These are phyloP conservation scores for Pollenia amentaria DNA, from an alignment of 2,888 invertebrate genomes.

Conservation along the genomic window DNA sequence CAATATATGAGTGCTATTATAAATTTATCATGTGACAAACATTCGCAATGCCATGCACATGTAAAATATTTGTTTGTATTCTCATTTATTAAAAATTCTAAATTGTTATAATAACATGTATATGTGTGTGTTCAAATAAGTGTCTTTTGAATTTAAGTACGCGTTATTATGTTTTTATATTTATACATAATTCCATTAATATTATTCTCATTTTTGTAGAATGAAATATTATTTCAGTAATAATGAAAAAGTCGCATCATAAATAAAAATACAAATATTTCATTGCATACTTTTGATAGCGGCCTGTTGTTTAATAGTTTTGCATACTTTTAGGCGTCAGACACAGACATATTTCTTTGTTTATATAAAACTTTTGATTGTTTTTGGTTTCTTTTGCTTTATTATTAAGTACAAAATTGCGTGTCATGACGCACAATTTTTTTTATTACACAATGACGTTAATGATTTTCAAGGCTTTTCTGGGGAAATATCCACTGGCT, in stretches of 20 bases:
- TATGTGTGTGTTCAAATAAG: not conserved
- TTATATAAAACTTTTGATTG: not conserved
- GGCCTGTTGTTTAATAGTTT: conserved; percentile 20
- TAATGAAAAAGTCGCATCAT: conserved; percentile 9
- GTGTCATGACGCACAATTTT: conserved; percentile 29
- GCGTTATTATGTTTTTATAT: conserved; percentile 29
- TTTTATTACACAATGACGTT: not conserved
- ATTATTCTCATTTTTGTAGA: not conserved
- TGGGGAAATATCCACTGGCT: too few relatives aligned
- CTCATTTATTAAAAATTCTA: conserved; percentile 4
- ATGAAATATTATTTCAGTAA: conserved; percentile 2
- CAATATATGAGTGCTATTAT: conserved; percentile 20
- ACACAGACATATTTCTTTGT: not conserved
- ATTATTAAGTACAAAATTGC: conserved; percentile 21
- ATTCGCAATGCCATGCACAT: conserved; percentile 24
- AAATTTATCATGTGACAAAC: conserved; percentile 25
- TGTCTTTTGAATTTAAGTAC: conserved; percentile 11
- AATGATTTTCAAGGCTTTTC: not conserved
- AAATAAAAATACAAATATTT: conserved; percentile 33
- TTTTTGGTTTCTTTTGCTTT: not conserved
- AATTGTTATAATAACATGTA: conserved; percentile 23
- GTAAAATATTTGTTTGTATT: conserved; percentile 10
- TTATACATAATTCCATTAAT: too few relatives aligned
- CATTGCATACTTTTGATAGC: conserved; percentile 35
- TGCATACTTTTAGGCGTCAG: conserved; percentile 60